Conservation (phyloP, 2,797 vertebrate genomes). For the Lindbergichthys nudifrons region DNA sequence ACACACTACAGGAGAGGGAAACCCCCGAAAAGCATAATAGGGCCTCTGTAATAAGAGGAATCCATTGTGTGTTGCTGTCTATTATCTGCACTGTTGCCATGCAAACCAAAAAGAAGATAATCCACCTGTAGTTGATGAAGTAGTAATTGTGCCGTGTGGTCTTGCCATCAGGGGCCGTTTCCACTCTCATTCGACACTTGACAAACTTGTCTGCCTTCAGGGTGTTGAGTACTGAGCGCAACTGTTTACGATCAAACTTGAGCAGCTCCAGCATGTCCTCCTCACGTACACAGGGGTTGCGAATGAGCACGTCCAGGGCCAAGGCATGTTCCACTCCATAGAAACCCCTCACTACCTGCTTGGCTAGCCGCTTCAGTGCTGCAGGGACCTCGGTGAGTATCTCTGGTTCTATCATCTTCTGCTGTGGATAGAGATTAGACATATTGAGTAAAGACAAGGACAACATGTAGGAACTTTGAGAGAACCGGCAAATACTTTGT, state of each 20-base stretch:
- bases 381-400: slow-evolving; percentile 95
- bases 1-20: too few species aligned
- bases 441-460: background rate
- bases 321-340: slow-evolving; percentile 96
- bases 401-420: slow-evolving; percentile 93
- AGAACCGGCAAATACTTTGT: too few species aligned
- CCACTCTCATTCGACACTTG: slow-evolving; percentile 97
- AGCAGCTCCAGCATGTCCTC: slow-evolving; percentile 99
- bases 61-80: background rate
- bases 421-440: slow-evolving; percentile 27
- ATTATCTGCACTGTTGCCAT: background rate
- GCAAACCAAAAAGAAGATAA: background rate
- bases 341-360: slow-evolving; percentile 97
- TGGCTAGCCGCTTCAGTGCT: slow-evolving; percentile 95
- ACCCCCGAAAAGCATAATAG: too few species aligned
- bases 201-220: slow-evolving; percentile 98
- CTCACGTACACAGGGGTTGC: slow-evolving; percentile 96
- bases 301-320: slow-evolving; percentile 96
- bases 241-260: slow-evolving; percentile 97
- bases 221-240: slow-evolving; percentile 95
- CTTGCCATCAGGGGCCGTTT: slow-evolving; percentile 96
- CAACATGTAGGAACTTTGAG: background rate
- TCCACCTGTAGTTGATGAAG: slow-evolving; percentile 93
- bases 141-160: slow-evolving; percentile 98
- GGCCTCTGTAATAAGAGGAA: too few species aligned